phyloP scores from a whole-genome alignment of 2,113 vertebrate genomes.

The Calonectris borealis region DNA sequence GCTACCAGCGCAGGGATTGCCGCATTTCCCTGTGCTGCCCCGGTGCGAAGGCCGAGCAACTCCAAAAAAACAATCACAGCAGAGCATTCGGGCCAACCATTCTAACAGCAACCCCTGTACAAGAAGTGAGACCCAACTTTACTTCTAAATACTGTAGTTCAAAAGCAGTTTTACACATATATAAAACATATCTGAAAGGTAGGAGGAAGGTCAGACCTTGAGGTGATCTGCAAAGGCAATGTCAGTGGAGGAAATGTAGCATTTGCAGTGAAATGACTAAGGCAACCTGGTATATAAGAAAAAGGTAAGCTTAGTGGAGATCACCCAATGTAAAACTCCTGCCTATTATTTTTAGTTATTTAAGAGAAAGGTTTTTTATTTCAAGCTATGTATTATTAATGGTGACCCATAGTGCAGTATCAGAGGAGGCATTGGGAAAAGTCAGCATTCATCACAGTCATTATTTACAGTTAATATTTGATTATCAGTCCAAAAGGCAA shows the following conservation, averaged over 20 bases:
- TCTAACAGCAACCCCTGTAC: not conserved
- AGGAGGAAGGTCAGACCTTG: not conserved
- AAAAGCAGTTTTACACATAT: not conserved
- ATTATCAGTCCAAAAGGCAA: not conserved
- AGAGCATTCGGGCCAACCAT: not conserved
- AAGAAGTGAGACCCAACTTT: not conserved
- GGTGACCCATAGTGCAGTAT: not conserved
- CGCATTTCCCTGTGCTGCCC: accelerated
- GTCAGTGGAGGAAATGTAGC: not conserved
- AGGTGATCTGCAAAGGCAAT: not conserved
- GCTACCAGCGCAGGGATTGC: not conserved
- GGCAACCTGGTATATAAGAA: not conserved
- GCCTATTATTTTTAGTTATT: not conserved
- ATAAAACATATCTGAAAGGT: not conserved
- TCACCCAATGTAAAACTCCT: not conserved
- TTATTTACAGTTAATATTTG: not conserved
- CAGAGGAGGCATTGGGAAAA: not conserved
- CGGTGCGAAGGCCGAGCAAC: not conserved
- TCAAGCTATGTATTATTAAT: not conserved
- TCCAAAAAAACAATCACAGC: not conserved
- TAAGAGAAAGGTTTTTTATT: not conserved
- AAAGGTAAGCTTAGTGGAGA: not conserved
- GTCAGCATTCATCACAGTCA: not conserved
- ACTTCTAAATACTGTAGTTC: not conserved
- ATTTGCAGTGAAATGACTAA: not conserved